Conservation (phyloP, 2,888 invertebrate species). For the Lochmaea capreae region DNA sequence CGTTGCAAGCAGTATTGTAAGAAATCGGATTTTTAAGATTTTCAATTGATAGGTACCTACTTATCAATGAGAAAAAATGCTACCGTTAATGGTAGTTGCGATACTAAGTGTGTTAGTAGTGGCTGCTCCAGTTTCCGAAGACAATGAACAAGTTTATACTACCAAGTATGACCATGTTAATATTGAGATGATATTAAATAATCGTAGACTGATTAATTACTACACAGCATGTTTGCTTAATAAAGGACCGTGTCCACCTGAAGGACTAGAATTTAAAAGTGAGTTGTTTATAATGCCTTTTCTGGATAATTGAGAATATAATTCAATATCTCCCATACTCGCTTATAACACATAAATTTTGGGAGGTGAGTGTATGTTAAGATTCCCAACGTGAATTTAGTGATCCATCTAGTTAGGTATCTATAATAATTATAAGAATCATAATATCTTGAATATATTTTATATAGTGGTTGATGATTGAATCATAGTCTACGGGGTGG, state of each 20-base stretch:
- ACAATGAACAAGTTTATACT: conserved; percentile 58
- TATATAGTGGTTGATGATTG: too few species aligned
- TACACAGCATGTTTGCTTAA: conserved; percentile 79
- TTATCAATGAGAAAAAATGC: conserved; percentile 4
- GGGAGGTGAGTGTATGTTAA: too few species aligned
- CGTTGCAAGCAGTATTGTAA: not conserved
- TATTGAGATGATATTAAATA: conserved; percentile 75
- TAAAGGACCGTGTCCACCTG: conserved; percentile 77
- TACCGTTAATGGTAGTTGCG: conserved; percentile 10
- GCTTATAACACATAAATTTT: too few species aligned
- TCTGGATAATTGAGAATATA: not conserved
- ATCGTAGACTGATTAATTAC: conserved; percentile 76
- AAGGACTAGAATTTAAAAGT: conserved; percentile 79
- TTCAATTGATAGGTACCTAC: not conserved
- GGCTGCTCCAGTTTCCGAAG: conserved; percentile 1
- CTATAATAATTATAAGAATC: too few species aligned
- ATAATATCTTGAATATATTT: too few species aligned
- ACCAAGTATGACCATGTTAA: conserved; percentile 78
- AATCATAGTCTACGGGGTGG: too few species aligned
- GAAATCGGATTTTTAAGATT: not conserved
- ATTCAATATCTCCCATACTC: not conserved
- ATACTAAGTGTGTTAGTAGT: conserved; percentile 10
- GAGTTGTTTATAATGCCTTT: conserved; percentile 64
- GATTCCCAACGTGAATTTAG: too few species aligned
- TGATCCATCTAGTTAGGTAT: too few species aligned